Base-by-base conservation (phyloP, 2,888 invertebrate genomes). In the Digitonthophagus gazella region DNA sequence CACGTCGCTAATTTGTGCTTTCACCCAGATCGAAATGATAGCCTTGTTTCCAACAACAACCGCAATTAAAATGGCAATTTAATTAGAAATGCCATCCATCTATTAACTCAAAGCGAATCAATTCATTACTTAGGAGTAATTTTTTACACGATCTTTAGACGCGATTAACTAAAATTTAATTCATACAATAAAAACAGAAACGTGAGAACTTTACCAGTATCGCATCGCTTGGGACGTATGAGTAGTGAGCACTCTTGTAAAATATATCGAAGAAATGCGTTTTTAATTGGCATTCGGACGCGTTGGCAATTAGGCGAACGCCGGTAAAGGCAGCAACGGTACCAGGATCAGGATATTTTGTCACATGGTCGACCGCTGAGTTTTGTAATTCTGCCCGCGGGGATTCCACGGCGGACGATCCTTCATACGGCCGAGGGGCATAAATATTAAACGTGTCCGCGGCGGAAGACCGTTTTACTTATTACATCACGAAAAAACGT, bases 251-350 rank as follows among this genome's bases (percentile, higher is more conserved):
- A 44, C 8, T 44, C 28, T 2, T 44, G 28, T 44, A 44, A 44
- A 44, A 44, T 44, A 44, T 44, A 44, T 44, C 28, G 28, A 73
- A 73, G 72, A 71, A 74, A 75, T 73, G 74, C 70, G 67, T 74
- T 75, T 74, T 74, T 75, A 75, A 73, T 74, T 76, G 70, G 71
- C 61, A n/a, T n/a, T 61, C 61, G 61, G 61, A 20, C 20, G 61
- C 61, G 20, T 61, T 20, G 61, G 18, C 61, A 61, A 61, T 61
- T 61, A 61, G 61, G 61, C 5, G 19, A 11, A n/a, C 19, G 18
- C 19, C 61, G 19, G 18, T 16, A 16, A 20, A 61, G 61, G 18
- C 20, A 20, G 19, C 58, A 58, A 58, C 69, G 68, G 72, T 73
- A 75, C 73, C 73, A 74, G 73, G 72, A 72, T 68, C 71, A 70